These are phyloP conservation scores for Prosopocoilus inquinatus DNA, from an alignment of 2,888 invertebrate genomes.

Conservation along the genomic window DNA sequence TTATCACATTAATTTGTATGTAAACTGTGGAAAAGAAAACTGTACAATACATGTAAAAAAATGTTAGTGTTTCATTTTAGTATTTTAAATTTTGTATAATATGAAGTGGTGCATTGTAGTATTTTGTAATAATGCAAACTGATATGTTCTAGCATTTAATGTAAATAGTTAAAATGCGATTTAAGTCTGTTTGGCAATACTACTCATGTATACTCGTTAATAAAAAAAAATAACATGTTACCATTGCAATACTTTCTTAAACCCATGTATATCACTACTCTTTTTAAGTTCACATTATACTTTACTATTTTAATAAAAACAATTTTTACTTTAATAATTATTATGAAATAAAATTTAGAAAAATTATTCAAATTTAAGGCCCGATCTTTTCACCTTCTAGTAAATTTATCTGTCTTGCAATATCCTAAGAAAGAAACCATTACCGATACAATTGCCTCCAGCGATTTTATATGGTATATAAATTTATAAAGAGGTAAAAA, in stretches of 20 bases:
- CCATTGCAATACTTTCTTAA: constrained; percentile 1
- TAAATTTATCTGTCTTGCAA: too few species aligned
- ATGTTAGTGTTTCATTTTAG: constrained; percentile 23
- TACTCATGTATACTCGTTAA: constrained; percentile 30
- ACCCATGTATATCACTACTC: not conserved
- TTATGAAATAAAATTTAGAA: not conserved
- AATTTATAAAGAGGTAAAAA: too few species aligned
- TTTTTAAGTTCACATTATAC: not conserved
- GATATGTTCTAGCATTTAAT: constrained; percentile 37
- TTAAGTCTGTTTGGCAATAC: constrained; percentile 38
- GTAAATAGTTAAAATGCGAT: constrained; percentile 38
- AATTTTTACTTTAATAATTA: too few species aligned
- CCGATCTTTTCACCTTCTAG: too few species aligned
- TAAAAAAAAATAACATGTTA: constrained; percentile 24
- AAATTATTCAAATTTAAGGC: too few species aligned
- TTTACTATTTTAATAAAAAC: not conserved
- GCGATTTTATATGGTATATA: too few species aligned
- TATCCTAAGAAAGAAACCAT: too few species aligned
- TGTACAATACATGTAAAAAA: constrained; percentile 31
- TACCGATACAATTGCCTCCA: too few species aligned
- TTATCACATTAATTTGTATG: constrained; percentile 3
- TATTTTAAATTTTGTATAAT: constrained; percentile 35
- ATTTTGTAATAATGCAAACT: constrained; percentile 43
- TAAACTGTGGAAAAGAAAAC: constrained; percentile 12
- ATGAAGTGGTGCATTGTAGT: constrained; percentile 43